Conservation (phyloP, 1,140 invertebrate species). For the Thaumatotibia leucotreta region DNA sequence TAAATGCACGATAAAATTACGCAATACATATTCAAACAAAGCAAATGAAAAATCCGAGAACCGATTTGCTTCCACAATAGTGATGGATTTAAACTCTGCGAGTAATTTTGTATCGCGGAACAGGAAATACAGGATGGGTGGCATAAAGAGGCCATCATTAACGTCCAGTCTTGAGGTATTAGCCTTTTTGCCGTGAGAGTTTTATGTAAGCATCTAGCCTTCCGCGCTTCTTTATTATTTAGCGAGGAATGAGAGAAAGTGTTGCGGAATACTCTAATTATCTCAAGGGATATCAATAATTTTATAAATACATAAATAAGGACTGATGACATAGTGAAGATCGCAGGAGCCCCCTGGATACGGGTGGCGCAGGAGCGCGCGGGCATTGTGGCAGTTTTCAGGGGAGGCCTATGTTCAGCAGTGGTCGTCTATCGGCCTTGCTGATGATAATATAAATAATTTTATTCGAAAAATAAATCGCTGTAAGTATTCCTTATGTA, state of each 20-base stretch:
- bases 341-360: no score
- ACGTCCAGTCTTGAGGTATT: slow-evolving; percentile 7
- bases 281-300: not conserved
- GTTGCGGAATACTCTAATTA: no score
- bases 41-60: slow-evolving; percentile 10
- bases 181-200: slow-evolving; percentile 4
- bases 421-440: no score
- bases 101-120: slow-evolving; percentile 3
- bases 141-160: slow-evolving; percentile 11
- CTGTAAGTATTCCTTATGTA: no score
- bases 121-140: slow-evolving; percentile 11
- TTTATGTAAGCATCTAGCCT: slow-evolving; percentile 3
- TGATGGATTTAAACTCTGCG: slow-evolving; percentile 9
- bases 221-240: slow-evolving; percentile 3
- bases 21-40: slow-evolving; percentile 13
- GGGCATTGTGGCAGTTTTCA: no score
- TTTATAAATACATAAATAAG: not conserved
- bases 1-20: not conserved
- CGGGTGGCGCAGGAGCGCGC: no score
- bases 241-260: not conserved
- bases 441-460: no score
- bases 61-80: slow-evolving; percentile 6
- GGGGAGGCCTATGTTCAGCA: no score
- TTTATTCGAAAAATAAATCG: no score
- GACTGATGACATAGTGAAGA: no score